Base-by-base conservation (phyloP, 2,113 vertebrate species). In the Vulpes vulpes region DNA sequence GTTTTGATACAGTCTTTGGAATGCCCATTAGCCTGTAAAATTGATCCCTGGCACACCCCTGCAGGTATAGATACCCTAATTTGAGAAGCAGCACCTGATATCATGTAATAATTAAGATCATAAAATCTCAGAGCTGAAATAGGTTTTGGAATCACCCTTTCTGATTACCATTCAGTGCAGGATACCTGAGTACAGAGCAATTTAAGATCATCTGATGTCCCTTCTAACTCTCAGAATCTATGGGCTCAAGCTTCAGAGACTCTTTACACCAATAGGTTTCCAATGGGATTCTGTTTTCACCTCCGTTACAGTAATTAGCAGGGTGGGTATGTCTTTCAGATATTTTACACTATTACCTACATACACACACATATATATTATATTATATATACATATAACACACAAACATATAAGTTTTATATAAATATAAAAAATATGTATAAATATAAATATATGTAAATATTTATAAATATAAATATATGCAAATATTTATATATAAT, bases 121-220 rank as follows among this genome's bases (percentile, higher is more conserved):
- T 19, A 92, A 69, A 22, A 94, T 92, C 20, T 88, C 53, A 91
- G 57, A 79, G 30, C n/a, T 93, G 64, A 93, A 97, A 78, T 22
- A 80, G n/a, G 27, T 10, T 86, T 86, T 69, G 65, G 9, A 71
- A 89, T 96, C 20, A 87, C 78, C 2, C 1, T 30, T 88, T 80
- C 74, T 73, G 65, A 83, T 65, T 78, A 88, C 11, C 43, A 60
- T 43, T 17, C 51, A 60, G 25, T 69, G 30, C 22, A 88, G 51
- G 84, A 62, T 59, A 89, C 59, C 76, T 74, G 51, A 55, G 8
- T 49, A 8, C 2, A 73, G 32, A 20, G 4, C 73, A 55, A 80
- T 87, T 84, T 62, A 65, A 96, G 23, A 15, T 1, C 19, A 55
- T 32, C 3, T 83, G 38, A 95, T 53, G 22, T 76, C 11, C 67